Conservation (phyloP, 2,113 vertebrate genomes). For the Hucho hucho region DNA sequence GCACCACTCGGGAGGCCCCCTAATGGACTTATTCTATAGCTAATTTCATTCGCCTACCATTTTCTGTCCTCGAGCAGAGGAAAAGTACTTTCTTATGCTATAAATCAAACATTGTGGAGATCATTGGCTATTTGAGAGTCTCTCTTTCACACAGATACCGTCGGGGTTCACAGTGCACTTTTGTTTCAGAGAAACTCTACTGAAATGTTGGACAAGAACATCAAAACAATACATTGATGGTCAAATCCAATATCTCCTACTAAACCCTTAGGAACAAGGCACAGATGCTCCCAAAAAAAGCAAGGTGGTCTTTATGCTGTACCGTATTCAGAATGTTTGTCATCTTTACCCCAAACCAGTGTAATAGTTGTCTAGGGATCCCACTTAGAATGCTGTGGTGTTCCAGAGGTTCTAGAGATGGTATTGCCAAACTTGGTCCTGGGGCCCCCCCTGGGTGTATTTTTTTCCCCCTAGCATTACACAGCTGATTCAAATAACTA, state of each 20-base stretch:
- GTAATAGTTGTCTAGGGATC: conserved; percentile 24
- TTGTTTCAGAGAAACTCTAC: conserved; percentile 59
- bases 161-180: conserved; percentile 66
- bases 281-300: conserved; percentile 15
- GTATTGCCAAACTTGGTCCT: too few relatives aligned
- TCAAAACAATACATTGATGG: conserved; percentile 15
- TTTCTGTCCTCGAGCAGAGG: conserved; percentile 41
- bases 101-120: conserved; percentile 75
- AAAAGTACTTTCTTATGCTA: conserved; percentile 72
- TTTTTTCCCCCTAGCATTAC: too few relatives aligned
- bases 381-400: conserved; percentile 18
- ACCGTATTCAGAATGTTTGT: conserved; percentile 27
- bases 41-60: conserved; percentile 69
- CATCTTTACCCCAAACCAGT: conserved; percentile 35
- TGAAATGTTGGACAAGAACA: conserved; percentile 19
- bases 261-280: conserved; percentile 21
- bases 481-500: too few relatives aligned
- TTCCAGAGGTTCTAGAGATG: conserved; percentile 6
- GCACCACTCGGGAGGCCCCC: too few relatives aligned
- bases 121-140: conserved; percentile 24
- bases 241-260: conserved; percentile 25
- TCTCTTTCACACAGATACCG: conserved; percentile 25
- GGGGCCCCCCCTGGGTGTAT: too few relatives aligned
- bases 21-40: conserved; percentile 72
- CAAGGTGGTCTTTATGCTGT: neutral